Evolutionary conservation across 1,140 invertebrate genomes (phyloP), one percentile per base, ranked within the genome.

Genomic region (Drosophila pseudoobscura): DNA sequence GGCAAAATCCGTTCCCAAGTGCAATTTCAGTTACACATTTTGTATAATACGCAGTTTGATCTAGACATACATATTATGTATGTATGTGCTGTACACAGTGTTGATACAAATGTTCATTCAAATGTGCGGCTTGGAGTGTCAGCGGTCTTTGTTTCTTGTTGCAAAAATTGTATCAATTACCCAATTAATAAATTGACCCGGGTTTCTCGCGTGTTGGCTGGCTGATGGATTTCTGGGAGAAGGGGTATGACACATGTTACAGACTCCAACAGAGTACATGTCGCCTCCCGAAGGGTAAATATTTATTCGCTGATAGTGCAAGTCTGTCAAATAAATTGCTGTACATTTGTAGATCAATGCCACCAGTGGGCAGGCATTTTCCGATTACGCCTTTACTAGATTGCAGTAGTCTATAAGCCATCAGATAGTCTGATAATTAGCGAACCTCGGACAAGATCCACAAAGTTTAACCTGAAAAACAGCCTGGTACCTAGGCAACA

Each of bases 151-250:
- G 60, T 75, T 75, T 75, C 44, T 45, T 11, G 9, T 15, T 45
- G 39, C 7, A 39, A 29, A 35, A 22, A n/a, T 20, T 50, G 59
- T 65, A 75, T 75, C 61, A 65, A 59, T 75, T 74, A 57, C 45
- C 31, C 60, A 75, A 66, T 75, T 55, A 65, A 26, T 46, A 59
- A 66, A 54, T 66, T 65, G 50, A 59, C 71, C 57, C 53, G 62
- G 31, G 31, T 31, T 29, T 49, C 9, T 8, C n/a, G 11, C 2
- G 15, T 17, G 4, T 13, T 6, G 3, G 0, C 1, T 39, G 17
- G 8, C 8, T 0, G 3, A 7, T 20, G 53, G 31, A 31, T 74
- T 73, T 73, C 53, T 49, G 41, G 31, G 31, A 8, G 8, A 20
- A 20, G 20, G 20, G 31, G 31, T 31, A 31, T 31, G 7, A 9